Conservation (phyloP, 1,140 invertebrate genomes). For the Sitophilus oryzae region DNA sequence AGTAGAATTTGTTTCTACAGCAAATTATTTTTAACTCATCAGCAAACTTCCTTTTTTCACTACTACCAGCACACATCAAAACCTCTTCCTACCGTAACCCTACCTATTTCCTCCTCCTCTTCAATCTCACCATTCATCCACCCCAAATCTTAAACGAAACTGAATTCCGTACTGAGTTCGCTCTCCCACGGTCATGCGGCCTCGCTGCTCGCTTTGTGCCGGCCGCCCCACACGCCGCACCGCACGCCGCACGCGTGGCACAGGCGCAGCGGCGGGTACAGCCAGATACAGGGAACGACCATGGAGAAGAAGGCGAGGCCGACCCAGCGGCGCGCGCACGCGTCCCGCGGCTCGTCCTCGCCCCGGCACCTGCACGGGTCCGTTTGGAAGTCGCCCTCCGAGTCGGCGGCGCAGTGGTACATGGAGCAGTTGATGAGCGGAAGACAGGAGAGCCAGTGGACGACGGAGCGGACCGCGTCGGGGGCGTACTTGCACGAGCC, state of each 20-base stretch:
- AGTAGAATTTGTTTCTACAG: too few species aligned
- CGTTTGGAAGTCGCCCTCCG: conserved; percentile 70
- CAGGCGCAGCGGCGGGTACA: conserved; percentile 79
- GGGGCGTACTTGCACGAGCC: conserved; percentile 86
- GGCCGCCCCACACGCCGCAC: conserved; percentile 76
- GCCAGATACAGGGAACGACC: conserved; percentile 88
- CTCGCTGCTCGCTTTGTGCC: conserved; percentile 52
- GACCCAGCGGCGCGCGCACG: conserved; percentile 67
- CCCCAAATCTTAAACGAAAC: conserved; percentile 14
- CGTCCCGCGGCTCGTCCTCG: conserved; percentile 37
- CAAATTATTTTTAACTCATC: too few species aligned
- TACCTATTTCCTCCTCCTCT: too few species aligned
- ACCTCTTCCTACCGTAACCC: neutral
- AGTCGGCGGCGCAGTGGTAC: conserved; percentile 88
- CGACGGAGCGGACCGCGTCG: conserved; percentile 72
- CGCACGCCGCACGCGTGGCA: conserved; percentile 76
- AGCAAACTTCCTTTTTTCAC: too few species aligned
- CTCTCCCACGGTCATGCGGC: conserved; percentile 22
- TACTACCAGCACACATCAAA: too few species aligned
- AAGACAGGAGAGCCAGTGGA: conserved; percentile 79
- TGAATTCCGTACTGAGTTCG: conserved; percentile 21
- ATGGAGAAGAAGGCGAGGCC: conserved; percentile 79
- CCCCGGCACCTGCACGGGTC: conserved; percentile 60
- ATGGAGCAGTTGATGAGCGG: conserved; percentile 75
- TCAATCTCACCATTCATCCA: neutral